Evolutionary conservation across 2,113 vertebrate genomes (phyloP), one percentile per base, ranked within the genome.

Genomic region (Prolemur simus): DNA sequence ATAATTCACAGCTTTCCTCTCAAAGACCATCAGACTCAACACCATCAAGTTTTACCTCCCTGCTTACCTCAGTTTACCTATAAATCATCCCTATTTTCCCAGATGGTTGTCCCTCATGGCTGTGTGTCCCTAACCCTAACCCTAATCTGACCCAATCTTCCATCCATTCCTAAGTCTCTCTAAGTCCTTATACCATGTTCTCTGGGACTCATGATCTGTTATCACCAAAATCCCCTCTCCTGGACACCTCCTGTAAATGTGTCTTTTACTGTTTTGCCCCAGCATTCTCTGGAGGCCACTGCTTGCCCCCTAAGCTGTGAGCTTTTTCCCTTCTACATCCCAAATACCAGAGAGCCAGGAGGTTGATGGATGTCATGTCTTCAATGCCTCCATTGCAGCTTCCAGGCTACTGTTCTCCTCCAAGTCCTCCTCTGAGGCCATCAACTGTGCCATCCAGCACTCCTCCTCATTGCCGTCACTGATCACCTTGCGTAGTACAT

Each of bases 371-470:
- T 54, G 52, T 54, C 52, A 1, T n/a, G 23, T n/a, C 23, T n/a
- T 69, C 42, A 29, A 11, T 8, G 10, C 20, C 27, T 32, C 18
- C 56, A 32, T 4, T 29, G 25, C 10, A 80, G 47, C 56, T 52
- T 73, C 83, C 9, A 60, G 73, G 32, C 23, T 37, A 21, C 18
- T n/a, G 74, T 95, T 69, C 63, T 80, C 37, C 10, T 86, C 58
- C 18, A 29, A 47, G 81, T 13, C 4, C 8, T 83, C 60, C 87
- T 60, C 10, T 12, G 52, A 92, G 45, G 58, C 58, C 37, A 60
- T 10, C 9, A 7, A 8, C 0, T 0, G 34, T 32, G 14, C 11
- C 13, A 21, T 23, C 52, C 6, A 78, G 4, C 4, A 5, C 1
- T 13, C 23, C 56, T 49, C 49, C 69, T 45, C 34, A 14, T 2